Conservation (phyloP, 2,113 vertebrate species). For the Pyrgilauda ruficollis region DNA sequence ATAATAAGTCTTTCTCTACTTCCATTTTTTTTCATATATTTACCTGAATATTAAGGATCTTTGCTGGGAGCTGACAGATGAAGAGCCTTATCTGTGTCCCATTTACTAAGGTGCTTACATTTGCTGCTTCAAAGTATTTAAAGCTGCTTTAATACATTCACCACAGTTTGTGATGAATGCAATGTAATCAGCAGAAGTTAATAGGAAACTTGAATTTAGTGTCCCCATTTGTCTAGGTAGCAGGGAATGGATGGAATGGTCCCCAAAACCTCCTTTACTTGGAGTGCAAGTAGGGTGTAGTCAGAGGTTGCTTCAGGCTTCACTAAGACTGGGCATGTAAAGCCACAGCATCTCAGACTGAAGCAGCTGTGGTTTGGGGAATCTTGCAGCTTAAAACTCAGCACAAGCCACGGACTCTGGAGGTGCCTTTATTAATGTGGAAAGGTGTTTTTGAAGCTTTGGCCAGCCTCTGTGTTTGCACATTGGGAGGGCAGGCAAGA, state of each 20-base stretch:
- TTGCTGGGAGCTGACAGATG: not conserved
- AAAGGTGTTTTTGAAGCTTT: not conserved
- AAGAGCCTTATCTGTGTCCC: not conserved
- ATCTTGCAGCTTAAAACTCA: not conserved
- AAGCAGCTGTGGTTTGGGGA: not conserved
- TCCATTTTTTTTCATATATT: not conserved
- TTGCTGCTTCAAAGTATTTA: not conserved
- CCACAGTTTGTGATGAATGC: not conserved
- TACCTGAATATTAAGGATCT: not conserved
- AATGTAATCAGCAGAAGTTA: not conserved
- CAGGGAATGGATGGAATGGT: not conserved
- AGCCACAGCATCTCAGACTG: not conserved
- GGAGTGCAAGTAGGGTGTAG: not conserved
- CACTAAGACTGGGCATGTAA: not conserved
- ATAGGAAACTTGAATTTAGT: not conserved
- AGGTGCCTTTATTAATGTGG: not conserved
- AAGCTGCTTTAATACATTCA: not conserved
- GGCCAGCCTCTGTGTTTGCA: not conserved
- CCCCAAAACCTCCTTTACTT: not conserved
- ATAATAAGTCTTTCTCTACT: not conserved
- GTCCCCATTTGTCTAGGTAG: not conserved
- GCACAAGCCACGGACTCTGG: not conserved
- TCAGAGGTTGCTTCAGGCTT: not conserved
- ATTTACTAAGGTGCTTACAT: not conserved
- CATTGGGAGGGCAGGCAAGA: not conserved